These are phyloP conservation scores for Perognathus longimembris DNA, from an alignment of 2,113 vertebrate genomes.

Conservation along the genomic window DNA sequence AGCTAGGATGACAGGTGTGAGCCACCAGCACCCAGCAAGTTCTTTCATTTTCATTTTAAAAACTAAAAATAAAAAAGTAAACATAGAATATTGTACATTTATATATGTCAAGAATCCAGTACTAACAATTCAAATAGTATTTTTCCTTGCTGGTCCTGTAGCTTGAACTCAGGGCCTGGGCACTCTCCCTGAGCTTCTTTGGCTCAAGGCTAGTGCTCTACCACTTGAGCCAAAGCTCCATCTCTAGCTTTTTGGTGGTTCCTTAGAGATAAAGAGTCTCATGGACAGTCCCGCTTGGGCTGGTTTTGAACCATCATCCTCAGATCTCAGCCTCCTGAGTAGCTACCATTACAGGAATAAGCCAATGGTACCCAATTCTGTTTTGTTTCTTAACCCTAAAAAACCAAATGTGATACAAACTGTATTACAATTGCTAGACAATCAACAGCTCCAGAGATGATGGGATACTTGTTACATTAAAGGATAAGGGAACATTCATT, in stretches of 20 bases:
- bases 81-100: not conserved
- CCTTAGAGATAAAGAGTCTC: no score
- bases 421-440: not conserved
- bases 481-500: not conserved
- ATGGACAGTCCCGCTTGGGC: not conserved
- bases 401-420: conserved; percentile 7
- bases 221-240: no score
- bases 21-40: no score
- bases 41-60: not conserved
- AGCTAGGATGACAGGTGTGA: no score
- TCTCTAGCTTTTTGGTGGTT: no score
- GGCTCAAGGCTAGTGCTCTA: no score
- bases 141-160: not conserved
- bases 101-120: not conserved
- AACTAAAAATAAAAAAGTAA: not conserved
- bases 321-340: no score
- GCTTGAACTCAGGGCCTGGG: no score
- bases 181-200: no score
- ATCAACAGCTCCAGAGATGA: not conserved
- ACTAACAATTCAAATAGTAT: not conserved
- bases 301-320: not conserved
- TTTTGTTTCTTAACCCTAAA: not conserved
- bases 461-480: not conserved
- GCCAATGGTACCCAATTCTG: no score
- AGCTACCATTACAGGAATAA: no score